phyloP scores from a whole-genome alignment of 2,113 vertebrate genomes.

The Rhinichthys klamathensis region DNA sequence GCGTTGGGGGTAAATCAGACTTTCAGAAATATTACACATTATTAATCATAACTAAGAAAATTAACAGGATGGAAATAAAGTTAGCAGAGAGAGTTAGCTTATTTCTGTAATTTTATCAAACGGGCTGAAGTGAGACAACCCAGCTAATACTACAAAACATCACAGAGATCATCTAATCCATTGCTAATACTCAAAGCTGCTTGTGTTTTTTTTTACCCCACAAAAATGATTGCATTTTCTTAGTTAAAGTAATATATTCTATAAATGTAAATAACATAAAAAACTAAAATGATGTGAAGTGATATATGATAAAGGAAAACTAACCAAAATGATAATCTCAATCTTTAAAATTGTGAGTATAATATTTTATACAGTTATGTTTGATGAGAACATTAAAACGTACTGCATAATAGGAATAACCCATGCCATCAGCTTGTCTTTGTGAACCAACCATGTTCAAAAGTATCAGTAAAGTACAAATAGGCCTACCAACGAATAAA shows the following conservation, averaged over 20 bases:
- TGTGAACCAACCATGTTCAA: not conserved
- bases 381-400: not conserved
- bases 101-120: not conserved
- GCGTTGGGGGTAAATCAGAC: not conserved
- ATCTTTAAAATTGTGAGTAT: not conserved
- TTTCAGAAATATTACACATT: not conserved
- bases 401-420: not conserved
- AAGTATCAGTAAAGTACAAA: slow-evolving; percentile 4
- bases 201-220: not conserved
- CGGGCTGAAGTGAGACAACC: not conserved
- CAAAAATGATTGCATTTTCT: not conserved
- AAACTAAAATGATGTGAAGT: not conserved
- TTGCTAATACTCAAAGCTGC: not conserved
- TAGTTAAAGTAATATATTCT: not conserved
- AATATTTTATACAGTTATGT: not conserved
- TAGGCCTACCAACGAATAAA: not conserved
- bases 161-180: not conserved
- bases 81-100: not conserved
- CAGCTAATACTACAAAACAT: too few relatives aligned
- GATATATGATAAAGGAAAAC: not conserved
- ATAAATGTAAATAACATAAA: not conserved
- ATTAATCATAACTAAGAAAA: not conserved
- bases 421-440: slow-evolving; percentile 4
- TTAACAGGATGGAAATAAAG: not conserved
- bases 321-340: not conserved